phyloP scores from a whole-genome alignment of 2,888 invertebrate species.

The Nomada flava region DNA sequence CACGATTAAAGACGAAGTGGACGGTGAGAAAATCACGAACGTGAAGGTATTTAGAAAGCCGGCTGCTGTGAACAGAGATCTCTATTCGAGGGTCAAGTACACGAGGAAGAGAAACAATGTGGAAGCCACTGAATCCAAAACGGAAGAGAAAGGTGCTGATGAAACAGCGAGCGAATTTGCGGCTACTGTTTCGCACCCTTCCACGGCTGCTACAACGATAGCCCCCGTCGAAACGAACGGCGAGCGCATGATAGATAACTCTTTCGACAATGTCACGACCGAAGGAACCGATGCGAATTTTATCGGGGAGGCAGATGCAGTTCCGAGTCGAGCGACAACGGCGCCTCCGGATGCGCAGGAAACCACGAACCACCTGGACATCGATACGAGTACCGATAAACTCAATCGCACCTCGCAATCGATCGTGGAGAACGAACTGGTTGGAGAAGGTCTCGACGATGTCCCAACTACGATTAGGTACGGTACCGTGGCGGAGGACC shows the following conservation, averaged over 20 bases:
- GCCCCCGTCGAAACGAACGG: background rate
- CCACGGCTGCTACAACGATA: background rate
- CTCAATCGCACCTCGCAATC: constrained; percentile 22
- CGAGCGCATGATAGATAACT: background rate
- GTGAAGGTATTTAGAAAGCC: constrained; percentile 70
- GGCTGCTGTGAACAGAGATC: constrained; percentile 46
- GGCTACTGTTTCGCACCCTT: background rate
- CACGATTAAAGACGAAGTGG: constrained; percentile 49
- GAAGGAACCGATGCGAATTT: constrained; percentile 19
- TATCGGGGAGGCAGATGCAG: constrained; percentile 19
- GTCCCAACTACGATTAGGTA: background rate
- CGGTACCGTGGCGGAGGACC: background rate
- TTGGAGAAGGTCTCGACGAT: background rate
- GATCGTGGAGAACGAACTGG: constrained; percentile 21
- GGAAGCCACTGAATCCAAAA: background rate
- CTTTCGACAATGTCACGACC: background rate
- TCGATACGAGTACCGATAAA: constrained; percentile 33
- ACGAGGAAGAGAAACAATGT: constrained; percentile 56
- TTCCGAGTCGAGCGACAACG: background rate
- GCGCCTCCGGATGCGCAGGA: background rate
- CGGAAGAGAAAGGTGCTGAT: background rate
- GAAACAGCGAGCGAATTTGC: background rate
- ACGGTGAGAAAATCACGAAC: constrained; percentile 66
- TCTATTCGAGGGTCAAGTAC: constrained; percentile 52
- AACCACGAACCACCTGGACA: background rate